These are phyloP conservation scores for Brachionus plicatilis DNA, from an alignment of 1,140 invertebrate genomes.

Conservation along the genomic window DNA sequence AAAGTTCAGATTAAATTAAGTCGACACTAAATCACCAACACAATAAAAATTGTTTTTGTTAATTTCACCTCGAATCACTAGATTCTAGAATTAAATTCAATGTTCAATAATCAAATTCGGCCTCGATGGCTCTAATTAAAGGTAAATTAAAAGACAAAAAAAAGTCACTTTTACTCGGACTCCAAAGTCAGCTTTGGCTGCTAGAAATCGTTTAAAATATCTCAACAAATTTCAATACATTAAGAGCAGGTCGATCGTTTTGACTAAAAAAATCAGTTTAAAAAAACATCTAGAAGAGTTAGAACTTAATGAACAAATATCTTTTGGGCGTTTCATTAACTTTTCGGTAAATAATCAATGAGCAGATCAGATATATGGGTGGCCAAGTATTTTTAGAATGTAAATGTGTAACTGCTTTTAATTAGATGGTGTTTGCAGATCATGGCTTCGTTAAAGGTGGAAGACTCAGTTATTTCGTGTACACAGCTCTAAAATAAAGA, in stretches of 20 bases:
- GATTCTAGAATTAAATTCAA: background rate
- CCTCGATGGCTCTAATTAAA: background rate
- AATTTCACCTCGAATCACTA: background rate
- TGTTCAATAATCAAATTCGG: background rate
- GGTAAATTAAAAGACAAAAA: background rate
- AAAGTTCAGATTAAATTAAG: background rate
- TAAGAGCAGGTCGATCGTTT: background rate
- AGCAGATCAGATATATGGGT: background rate
- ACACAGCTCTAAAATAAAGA: background rate
- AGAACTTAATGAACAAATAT: background rate
- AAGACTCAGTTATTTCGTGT: background rate
- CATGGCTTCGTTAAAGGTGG: background rate
- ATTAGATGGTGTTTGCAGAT: background rate
- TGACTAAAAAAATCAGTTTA: constrained; percentile 6
- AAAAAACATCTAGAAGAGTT: background rate
- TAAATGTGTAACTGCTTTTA: background rate
- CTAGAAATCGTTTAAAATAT: background rate
- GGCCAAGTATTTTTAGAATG: background rate
- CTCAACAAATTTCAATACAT: background rate
- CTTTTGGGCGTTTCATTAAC: background rate
- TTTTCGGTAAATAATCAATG: background rate
- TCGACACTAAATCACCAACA: background rate
- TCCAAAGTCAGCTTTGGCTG: background rate
- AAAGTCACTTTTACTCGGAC: background rate
- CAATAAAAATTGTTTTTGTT: background rate